Evolutionary conservation across 2,797 vertebrate species (phyloP), one percentile per base, ranked within the genome.

Genomic region (Manis crassicaudata): DNA sequence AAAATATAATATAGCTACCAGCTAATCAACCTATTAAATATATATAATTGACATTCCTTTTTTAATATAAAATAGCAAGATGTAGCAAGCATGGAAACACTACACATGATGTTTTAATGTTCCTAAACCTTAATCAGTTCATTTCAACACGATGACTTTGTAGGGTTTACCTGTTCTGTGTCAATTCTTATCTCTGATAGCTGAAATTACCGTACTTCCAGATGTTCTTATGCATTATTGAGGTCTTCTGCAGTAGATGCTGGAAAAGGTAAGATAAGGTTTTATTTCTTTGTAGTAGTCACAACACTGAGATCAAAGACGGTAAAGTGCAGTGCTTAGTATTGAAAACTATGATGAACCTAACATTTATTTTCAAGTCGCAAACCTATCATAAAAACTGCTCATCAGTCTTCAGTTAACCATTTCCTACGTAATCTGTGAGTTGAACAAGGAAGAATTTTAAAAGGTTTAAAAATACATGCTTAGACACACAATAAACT

Each of bases 211-310:
- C 96, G 98, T 97, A 98, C 98, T 99, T 99, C 99, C 98, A 99
- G 98, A 99, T 98, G 98, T 99, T 99, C 98, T 98, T 98, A 98
- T 98, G 99, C 98, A 98, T 99, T 99, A 98, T 98, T 98, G 98
- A 99, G 99, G 98, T 99, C 99, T 98, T 97, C 98, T 99, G 98
- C 99, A 98, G 98, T 98, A 98, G 99, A 98, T 98, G 99, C 99
- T 99, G 98, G 97, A 98, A 98, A 99, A 98, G 98, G 98, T 97
- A 98, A 98, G 99, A 99, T 99, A 99, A 99, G 99, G 98, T 98
- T 99, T 98, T 98, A 98, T 98, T 98, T 99, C 99, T 99, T 99
- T 99, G 99, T 99, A 98, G 98, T 98, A 97, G 97, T 98, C 98
- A 97, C 98, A 99, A 99, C 98, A 98, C 98, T 95, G 98, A 99